Evolutionary conservation across 2,888 invertebrate genomes (phyloP), one percentile per base, ranked within the genome.

Genomic region (Brenthis daphne): DNA sequence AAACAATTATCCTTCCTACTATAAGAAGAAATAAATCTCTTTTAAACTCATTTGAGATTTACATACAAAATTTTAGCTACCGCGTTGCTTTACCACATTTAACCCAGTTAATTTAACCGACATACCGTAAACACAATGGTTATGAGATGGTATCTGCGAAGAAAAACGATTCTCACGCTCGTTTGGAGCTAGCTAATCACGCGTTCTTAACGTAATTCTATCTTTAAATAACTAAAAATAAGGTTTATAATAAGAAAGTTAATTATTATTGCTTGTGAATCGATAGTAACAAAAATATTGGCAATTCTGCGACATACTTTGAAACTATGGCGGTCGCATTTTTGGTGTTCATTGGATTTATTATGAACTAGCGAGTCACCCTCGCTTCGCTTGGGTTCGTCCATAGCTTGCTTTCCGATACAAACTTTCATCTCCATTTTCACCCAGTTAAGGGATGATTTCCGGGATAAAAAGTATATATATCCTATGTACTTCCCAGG

Each of bases 141-240:
- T 64, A 70, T 66, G 73, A n/a, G 37, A 71, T 73, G 67, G 13
- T 71, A 69, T 71, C 69, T 16, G n/a, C 13, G 48, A 57, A 24
- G 69, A 71, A 71, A 71, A 72, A 72, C 43, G 14, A 11, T 63
- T 71, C 69, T 53, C 73, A 73, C 71, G 69, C 58, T 67, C 57
- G 58, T 67, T 58, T 51, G 55, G 51, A 64, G 67, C 64, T 63
- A 64, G 67, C 64, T 63, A 71, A 71, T 71, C 68, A 63, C 29
- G 65, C 55, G 65, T 72, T 68, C 63, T 60, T 61, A 68, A 64
- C 51, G 57, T 54, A 69, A 61, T 69, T 60, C 64, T 65, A 72
- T 57, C 65, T 72, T 60, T 70, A 68, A 53, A 48, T 5, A 43
- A 29, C 43, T 57, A 53, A 65, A 50, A 51, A 68, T 65, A 66